A percentile compares a stretch with the other conserved stretches of the same genome.
Evolutionary conservation across 2,888 invertebrate genomes (phyloP).

Genomic region (Gasteruption jaculator): DNA sequence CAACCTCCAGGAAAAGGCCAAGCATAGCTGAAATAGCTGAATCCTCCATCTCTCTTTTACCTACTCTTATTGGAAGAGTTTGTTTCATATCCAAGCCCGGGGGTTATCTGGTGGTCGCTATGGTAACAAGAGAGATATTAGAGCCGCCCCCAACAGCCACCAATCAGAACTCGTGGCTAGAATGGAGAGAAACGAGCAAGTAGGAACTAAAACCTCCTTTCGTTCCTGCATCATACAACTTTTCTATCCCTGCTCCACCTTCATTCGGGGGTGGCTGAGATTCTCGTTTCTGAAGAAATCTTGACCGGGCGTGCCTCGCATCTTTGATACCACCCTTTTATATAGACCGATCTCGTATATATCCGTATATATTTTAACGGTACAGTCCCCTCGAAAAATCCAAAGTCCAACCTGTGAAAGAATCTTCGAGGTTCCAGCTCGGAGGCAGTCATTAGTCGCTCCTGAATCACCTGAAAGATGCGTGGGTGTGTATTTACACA

Average conservation of each 20-base stretch:
- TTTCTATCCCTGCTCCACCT: constrained; percentile 15
- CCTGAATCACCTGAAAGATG: no score
- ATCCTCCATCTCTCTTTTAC: constrained; percentile 23
- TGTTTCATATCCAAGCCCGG: no score
- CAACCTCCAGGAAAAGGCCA: constrained; percentile 29
- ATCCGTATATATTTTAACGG: no score
- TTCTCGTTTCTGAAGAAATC: constrained; percentile 51
- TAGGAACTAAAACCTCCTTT: constrained; percentile 5
- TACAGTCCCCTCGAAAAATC: no score
- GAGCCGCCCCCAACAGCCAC: constrained; percentile 52
- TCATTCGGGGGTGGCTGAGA: constrained; percentile 44
- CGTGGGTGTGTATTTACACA: no score
- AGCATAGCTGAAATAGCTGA: constrained; percentile 35
- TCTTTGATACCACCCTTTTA: constrained; percentile 44
- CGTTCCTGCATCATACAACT: constrained; percentile 7
- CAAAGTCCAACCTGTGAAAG: no score
- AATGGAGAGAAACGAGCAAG: constrained; percentile 37
- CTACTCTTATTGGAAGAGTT: no score
- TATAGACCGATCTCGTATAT: no score
- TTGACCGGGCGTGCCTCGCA: constrained; percentile 53
- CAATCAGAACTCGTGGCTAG: constrained; percentile 58
- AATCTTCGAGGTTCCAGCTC: no score
- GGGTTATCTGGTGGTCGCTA: constrained; percentile 56
- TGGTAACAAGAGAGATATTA: constrained; percentile 54
- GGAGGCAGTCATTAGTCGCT: no score